Base-by-base conservation (phyloP, 2,888 invertebrate genomes). In the Exephanes ischioxanthus region DNA sequence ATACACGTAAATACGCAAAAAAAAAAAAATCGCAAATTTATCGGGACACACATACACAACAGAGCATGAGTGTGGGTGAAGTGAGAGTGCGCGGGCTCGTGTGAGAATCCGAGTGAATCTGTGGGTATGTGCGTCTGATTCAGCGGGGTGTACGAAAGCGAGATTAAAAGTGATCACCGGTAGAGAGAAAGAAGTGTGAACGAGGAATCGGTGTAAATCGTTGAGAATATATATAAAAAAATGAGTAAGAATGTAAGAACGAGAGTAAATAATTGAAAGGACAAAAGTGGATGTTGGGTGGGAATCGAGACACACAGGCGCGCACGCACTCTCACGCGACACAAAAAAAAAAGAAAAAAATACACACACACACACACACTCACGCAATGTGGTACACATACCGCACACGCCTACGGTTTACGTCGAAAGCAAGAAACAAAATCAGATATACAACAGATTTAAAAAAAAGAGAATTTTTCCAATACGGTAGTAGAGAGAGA, bases 371-470 rank as follows among this genome's bases (percentile, higher is more conserved):
- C 78, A 85, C 87, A 86, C 80, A 87, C 81, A 70, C 78, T 85
- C 85, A 86, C 85, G 80, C 80, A 83, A 83, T 86, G 85, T 86
- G 85, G 86, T 86, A 87, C 86, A 87, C 88, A 87, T 85, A 84
- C 88, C 88, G 87, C 87, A 87, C 84, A 88, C 85, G 88, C 88
- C 88, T 86, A 79, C 77, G 83, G 78, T 80, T 84, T 75, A 61
- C 72, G 78, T 83, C 72, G 78, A 78, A 79, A 83, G 80, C 81
- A 84, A 84, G 77, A 79, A 71, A 85, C 70, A 73, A 51, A 63
- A 33, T 72, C 67, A 70, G 51, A 77, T 55, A 80, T 68, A 80
- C 37, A 48, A 68, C 26, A 58, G 58, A 75, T 30, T 33, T 53
- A 33, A 68, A 45, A 19, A 19, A 48, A 73, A 70, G 68, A 81